These are phyloP conservation scores for Cyanoderma ruficeps DNA, from an alignment of 2,113 vertebrate species.

Conservation along the genomic window DNA sequence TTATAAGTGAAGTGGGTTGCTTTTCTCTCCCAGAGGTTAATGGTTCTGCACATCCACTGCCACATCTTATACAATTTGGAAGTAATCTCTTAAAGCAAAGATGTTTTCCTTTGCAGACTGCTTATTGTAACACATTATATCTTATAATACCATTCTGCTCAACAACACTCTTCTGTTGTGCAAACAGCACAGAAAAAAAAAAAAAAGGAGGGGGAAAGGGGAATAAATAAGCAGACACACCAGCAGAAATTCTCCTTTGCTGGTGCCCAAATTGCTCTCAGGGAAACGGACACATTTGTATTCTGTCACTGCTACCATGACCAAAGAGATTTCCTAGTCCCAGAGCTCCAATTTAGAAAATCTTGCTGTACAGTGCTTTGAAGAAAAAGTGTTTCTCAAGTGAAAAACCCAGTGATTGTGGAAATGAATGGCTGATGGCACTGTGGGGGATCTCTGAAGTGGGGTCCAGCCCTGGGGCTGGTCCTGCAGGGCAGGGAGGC, in stretches of 20 bases:
- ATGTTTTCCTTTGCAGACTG: neutral
- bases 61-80: neutral
- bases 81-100: neutral
- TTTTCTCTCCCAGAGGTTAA: neutral
- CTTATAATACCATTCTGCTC: neutral
- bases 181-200: neutral
- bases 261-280: neutral
- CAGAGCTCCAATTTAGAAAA: conserved; percentile 34
- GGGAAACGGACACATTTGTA: conserved; percentile 24
- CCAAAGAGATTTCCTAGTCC: conserved; percentile 4
- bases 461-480: neutral
- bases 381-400: neutral
- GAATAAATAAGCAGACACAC: conserved; percentile 2
- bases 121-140: neutral
- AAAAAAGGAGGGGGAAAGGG: neutral
- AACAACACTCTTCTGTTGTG: neutral
- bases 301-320: neutral
- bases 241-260: neutral
- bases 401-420: neutral
- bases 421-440: neutral
- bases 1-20: neutral
- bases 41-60: neutral
- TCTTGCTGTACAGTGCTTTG: neutral
- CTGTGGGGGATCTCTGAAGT: neutral
- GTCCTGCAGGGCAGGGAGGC: neutral